Conservation (phyloP, 2,888 invertebrate species). For the Drosophila borealis region DNA sequence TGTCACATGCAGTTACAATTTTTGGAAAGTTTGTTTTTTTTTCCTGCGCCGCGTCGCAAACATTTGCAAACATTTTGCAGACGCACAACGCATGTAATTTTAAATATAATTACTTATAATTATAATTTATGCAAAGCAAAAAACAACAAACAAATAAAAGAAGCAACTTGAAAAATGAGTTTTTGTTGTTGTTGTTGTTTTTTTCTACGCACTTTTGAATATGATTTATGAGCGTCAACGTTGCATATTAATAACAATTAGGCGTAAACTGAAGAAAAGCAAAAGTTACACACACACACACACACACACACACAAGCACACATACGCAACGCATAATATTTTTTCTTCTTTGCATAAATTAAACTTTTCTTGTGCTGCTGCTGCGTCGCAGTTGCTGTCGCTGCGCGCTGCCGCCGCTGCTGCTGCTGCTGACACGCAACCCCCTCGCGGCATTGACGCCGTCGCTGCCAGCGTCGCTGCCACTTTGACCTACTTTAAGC, state of each 20-base stretch:
- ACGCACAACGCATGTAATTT: constrained; percentile 32
- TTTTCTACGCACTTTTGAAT: constrained; percentile 71
- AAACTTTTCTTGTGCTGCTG: constrained; percentile 54
- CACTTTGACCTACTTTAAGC: constrained; percentile 78
- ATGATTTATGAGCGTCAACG: constrained; percentile 70
- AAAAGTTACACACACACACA: constrained; percentile 53
- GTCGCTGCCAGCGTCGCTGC: constrained; percentile 61
- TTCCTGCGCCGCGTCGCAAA: constrained; percentile 41
- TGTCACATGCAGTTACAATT: constrained; percentile 42
- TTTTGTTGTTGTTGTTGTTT: constrained; percentile 11
- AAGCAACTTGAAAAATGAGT: constrained; percentile 27
- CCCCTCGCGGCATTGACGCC: constrained; percentile 48
- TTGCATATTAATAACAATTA: constrained; percentile 78
- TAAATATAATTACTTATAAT: constrained; percentile 55
- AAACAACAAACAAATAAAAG: constrained; percentile 1
- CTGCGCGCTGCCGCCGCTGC: constrained; percentile 45
- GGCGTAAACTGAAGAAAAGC: constrained; percentile 64
- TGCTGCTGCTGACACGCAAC: constrained; percentile 68
- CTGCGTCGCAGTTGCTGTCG: constrained; percentile 16
- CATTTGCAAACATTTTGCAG: constrained; percentile 64
- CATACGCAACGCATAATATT: constrained; percentile 36
- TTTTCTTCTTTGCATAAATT: constrained; percentile 73
- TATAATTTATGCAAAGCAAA: constrained; percentile 67
- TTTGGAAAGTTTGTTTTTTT: constrained; percentile 49
- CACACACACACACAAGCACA: constrained; percentile 1